Evolutionary conservation across 2,113 vertebrate species (phyloP).

Genomic region (Solea solea): DNA sequence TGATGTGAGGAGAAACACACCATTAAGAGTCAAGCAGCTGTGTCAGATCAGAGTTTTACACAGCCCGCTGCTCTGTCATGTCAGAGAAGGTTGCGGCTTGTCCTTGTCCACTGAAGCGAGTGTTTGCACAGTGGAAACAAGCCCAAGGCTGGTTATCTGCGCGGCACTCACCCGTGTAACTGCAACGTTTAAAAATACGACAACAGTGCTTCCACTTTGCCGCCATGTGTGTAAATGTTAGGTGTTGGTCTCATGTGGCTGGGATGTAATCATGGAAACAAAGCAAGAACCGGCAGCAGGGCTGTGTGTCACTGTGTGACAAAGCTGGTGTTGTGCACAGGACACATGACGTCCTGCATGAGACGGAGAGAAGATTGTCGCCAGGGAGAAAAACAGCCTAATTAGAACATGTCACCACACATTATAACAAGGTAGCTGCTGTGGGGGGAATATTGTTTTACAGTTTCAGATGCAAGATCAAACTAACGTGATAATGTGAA

Average conservation of each 20-base stretch:
- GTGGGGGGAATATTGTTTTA: neutral
- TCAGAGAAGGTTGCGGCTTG: slow-evolving; percentile 58
- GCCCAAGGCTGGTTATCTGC: slow-evolving; percentile 65
- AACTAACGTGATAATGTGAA: no score
- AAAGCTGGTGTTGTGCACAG: slow-evolving; percentile 1
- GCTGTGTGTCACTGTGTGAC: neutral
- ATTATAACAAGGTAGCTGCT: neutral
- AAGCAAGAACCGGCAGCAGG: neutral
- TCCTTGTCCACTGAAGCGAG: slow-evolving; percentile 70
- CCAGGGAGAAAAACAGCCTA: neutral
- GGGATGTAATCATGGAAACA: slow-evolving; percentile 33
- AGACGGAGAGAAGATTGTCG: neutral
- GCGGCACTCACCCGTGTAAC: slow-evolving; percentile 71
- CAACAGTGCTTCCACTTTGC: slow-evolving; percentile 33
- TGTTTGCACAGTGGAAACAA: slow-evolving; percentile 67
- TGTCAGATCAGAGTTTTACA: slow-evolving; percentile 65
- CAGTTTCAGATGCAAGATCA: no score
- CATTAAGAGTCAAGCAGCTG: slow-evolving; percentile 73
- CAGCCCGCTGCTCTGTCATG: slow-evolving; percentile 58
- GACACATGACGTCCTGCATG: slow-evolving; percentile 4
- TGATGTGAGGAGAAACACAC: slow-evolving; percentile 58
- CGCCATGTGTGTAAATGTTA: slow-evolving; percentile 32
- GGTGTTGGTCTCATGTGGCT: slow-evolving; percentile 10
- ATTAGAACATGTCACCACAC: neutral
- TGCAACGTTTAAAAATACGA: slow-evolving; percentile 67